Base-by-base conservation (phyloP, 2,113 vertebrate genomes). In the Nerophis ophidion region DNA sequence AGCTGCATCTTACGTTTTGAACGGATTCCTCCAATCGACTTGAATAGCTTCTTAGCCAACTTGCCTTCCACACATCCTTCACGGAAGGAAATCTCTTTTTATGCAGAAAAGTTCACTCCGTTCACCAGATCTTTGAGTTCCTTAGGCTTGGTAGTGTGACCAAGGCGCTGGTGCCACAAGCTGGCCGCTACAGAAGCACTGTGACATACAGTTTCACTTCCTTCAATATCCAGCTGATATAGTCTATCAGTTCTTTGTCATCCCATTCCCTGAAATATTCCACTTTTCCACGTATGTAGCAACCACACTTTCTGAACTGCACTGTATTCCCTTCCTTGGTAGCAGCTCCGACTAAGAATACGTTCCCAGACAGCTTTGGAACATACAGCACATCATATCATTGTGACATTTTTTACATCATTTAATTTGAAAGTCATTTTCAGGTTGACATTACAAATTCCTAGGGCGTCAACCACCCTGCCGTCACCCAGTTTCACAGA, bases 381-480 rank as follows among this genome's bases (percentile, higher is more conserved):
- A 76, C 72, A 68, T 72, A 70, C 59, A 84, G 53, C 13, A 80
- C 70, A 57, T 64, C 50, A 38, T 61, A 26, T n/a, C n/a, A n/a
- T n/a, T n/a, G n/a, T n/a, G n/a, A n/a, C 50, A 74, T 74, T 17
- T 46, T 67, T n/a, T 8, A 16, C 17, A 51, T 70, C 19, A 36
- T 57, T 60, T 1, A 34, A 7, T 67, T 66, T 74, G 35, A 75
- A 76, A 5, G 15, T 63, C 56, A 26, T 26, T 26, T 26, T 26
- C 19, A 3, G 19, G 19, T 26, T 26, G 19, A 26, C 19, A 26
- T 26, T 76, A 10, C 65, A 59, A 11, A 70, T 16, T 73, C 70
- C 70, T 33, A 40, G 33, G 5, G 53, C 58, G 1, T 71, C 57
- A 48, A 56, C 46, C 11, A 60, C 57, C 9, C 63, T 61, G 10